A percentile compares a stretch with the other conserved stretches of the same genome.
These are phyloP conservation scores for Arremon aurantiirostris DNA, from an alignment of 2,797 vertebrate species.

Conservation along the genomic window DNA sequence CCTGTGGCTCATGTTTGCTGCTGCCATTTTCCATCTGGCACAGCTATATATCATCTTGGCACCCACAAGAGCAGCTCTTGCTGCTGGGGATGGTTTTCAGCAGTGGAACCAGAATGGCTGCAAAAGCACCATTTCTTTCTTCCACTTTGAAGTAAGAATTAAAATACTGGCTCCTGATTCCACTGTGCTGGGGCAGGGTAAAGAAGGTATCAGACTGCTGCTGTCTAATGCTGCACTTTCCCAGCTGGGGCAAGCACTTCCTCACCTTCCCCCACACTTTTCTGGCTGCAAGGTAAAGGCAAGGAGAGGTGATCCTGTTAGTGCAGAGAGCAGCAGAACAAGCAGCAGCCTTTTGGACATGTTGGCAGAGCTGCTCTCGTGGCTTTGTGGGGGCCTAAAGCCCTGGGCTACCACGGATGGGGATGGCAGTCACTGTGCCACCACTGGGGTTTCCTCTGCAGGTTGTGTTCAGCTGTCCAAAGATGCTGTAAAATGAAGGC, in stretches of 20 bases:
- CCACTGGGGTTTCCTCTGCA: not conserved
- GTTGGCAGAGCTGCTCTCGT: not conserved
- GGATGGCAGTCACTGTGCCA: not conserved
- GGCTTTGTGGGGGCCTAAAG: fast-evolving
- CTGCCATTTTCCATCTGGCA: not conserved
- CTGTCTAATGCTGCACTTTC: not conserved
- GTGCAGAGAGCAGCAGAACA: not conserved
- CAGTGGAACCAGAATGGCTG: not conserved
- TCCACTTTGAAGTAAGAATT: not conserved
- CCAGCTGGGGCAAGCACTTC: not conserved
- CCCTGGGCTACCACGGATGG: not conserved
- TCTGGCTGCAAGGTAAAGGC: not conserved
- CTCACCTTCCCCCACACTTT: not conserved
- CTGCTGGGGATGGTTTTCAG: not conserved
- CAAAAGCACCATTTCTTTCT: not conserved
- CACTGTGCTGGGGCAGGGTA: not conserved
- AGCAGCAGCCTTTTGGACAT: not conserved
- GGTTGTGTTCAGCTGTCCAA: not conserved
- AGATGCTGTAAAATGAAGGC: not conserved
- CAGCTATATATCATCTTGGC: not conserved
- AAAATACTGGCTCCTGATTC: not conserved
- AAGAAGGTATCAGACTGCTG: not conserved
- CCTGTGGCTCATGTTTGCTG: not conserved
- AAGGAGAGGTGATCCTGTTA: not conserved
- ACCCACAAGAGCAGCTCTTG: not conserved